Evolutionary conservation across 2,797 vertebrate species (phyloP).

Genomic region (Gorsachius magnificus): DNA sequence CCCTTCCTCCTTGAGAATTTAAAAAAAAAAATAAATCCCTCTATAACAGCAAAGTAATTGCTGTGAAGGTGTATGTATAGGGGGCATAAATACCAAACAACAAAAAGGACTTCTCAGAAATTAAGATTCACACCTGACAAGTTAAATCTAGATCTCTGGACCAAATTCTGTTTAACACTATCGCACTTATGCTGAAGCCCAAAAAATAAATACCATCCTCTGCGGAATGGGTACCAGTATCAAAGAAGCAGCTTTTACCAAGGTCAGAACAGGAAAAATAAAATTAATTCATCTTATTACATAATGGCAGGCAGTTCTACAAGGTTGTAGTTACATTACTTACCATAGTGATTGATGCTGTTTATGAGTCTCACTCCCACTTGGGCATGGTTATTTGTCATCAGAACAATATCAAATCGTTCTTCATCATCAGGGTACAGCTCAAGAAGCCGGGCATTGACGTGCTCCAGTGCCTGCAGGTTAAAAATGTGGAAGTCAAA

Average conservation of each 20-base stretch:
- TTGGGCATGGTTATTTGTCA: slow-evolving; percentile 98
- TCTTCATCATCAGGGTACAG: slow-evolving; percentile 94
- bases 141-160: slow-evolving; percentile 61
- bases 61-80: background rate
- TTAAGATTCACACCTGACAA: slow-evolving; percentile 58
- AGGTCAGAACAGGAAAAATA: slow-evolving; percentile 32
- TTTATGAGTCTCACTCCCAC: slow-evolving; percentile 97
- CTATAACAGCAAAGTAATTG: slow-evolving; percentile 45
- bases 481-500: background rate
- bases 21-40: background rate
- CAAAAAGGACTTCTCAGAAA: slow-evolving; percentile 48
- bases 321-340: slow-evolving; percentile 62
- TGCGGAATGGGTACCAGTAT: slow-evolving; percentile 44
- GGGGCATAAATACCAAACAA: slow-evolving; percentile 37
- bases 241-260: slow-evolving; percentile 34
- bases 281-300: slow-evolving; percentile 17
- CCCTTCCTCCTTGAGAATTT: background rate
- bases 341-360: slow-evolving; percentile 97
- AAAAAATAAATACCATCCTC: slow-evolving; percentile 52
- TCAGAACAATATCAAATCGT: slow-evolving; percentile 94
- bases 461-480: slow-evolving; percentile 87
- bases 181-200: slow-evolving; percentile 45
- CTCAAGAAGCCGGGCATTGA: slow-evolving; percentile 85
- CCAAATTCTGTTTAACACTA: background rate
- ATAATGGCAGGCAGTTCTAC: background rate